phyloP scores from a whole-genome alignment of 2,797 vertebrate species.

The Lepilemur septentrionalis region DNA sequence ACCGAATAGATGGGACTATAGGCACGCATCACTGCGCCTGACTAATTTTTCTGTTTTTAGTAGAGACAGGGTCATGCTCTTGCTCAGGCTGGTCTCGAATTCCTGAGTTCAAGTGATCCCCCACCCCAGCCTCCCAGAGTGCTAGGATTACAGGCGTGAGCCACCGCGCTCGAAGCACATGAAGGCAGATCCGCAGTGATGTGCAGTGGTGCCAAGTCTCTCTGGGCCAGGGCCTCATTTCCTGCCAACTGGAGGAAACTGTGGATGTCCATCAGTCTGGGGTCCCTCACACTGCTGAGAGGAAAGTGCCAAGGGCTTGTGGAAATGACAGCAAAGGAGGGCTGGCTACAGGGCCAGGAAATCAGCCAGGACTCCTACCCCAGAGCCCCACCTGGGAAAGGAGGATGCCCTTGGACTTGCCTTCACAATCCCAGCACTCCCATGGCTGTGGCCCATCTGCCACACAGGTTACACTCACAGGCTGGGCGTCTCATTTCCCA shows the following conservation, averaged over 20 bases:
- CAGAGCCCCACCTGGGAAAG: not conserved
- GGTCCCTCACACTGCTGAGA: not conserved
- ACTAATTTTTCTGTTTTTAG: not conserved
- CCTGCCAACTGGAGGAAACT: not conserved
- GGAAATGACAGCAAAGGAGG: not conserved
- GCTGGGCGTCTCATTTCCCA: not conserved
- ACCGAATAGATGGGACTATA: not conserved
- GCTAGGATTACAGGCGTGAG: not conserved
- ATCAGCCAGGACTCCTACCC: not conserved
- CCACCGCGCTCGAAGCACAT: not conserved
- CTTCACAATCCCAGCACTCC: not conserved
- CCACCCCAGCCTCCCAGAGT: not conserved
- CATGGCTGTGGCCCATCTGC: not conserved
- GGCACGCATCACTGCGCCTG: rapidly evolving
- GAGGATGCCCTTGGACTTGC: not conserved
- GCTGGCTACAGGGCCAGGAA: not conserved
- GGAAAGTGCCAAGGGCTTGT: not conserved
- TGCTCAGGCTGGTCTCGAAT: not conserved
- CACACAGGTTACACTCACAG: not conserved
- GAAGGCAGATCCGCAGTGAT: not conserved
- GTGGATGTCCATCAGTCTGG: not conserved
- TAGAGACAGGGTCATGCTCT: not conserved
- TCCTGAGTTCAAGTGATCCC: not conserved
- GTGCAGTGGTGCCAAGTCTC: not conserved
- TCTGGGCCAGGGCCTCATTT: not conserved